Percentiles rank a stretch among this genome's conserved stretches.
phyloP scores from a whole-genome alignment of 92 coral and sea anemone genomes.

The Plumapathes pennacea region DNA sequence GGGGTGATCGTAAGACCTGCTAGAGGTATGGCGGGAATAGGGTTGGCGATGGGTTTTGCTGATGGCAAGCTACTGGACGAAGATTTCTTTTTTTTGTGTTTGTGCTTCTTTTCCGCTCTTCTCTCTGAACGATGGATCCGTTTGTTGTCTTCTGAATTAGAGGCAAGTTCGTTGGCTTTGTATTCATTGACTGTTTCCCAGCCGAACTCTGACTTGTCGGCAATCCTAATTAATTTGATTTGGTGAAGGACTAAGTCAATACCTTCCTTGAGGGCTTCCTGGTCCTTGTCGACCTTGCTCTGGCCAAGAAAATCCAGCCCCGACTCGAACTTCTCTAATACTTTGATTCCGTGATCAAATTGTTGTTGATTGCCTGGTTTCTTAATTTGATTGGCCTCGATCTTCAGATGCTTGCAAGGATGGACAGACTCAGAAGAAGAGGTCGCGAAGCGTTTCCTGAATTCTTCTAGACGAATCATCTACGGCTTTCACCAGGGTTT shows the following conservation, averaged over 20 bases:
- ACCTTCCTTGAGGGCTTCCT: neutral
- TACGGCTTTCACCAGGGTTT: no score
- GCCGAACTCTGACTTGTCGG: conserved; percentile 9
- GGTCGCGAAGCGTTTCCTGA: no score
- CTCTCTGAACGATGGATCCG: conserved; percentile 2
- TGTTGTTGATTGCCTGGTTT: neutral
- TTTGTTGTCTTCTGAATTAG: conserved; percentile 9
- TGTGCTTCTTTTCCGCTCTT: conserved; percentile 7
- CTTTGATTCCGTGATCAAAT: neutral
- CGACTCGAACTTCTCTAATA: conserved; percentile 5
- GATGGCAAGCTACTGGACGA: no score
- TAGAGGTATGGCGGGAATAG: no score
- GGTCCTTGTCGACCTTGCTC: neutral
- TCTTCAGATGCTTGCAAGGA: neutral
- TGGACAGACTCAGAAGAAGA: no score
- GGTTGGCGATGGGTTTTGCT: no score
- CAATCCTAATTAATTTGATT: neutral
- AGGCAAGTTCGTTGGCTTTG: conserved; percentile 11
- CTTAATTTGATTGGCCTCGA: conserved; percentile 4
- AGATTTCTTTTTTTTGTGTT: neutral
- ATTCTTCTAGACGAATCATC: no score
- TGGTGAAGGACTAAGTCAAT: conserved; percentile 2
- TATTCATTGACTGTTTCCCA: conserved; percentile 6
- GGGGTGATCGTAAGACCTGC: neutral
- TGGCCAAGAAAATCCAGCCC: neutral